Evolutionary conservation across 2,113 vertebrate species (phyloP).

Genomic region (Rissa tridactyla): DNA sequence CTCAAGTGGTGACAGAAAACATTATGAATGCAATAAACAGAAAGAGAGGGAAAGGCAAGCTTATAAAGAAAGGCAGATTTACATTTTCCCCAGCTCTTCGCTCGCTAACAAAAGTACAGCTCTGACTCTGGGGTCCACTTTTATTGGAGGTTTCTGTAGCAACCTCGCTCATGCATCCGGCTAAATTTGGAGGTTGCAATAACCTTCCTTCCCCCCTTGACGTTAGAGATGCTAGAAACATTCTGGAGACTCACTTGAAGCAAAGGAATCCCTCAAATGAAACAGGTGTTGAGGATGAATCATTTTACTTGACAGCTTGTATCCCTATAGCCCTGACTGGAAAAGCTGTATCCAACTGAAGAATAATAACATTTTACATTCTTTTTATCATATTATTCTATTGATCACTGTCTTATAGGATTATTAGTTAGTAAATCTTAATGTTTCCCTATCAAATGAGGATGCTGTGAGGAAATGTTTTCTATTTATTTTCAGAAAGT

Average conservation of each 20-base stretch:
- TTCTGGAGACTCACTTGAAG: background rate
- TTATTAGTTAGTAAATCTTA: background rate
- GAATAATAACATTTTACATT: background rate
- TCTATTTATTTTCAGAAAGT: background rate
- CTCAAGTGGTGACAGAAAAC: background rate
- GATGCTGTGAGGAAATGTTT: background rate
- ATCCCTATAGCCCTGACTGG: background rate
- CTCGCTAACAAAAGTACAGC: background rate
- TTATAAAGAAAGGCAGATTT: background rate
- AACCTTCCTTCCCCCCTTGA: background rate
- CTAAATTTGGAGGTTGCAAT: background rate
- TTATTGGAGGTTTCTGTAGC: background rate
- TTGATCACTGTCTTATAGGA: background rate
- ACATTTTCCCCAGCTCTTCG: background rate
- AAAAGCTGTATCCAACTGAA: background rate
- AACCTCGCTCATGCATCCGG: rapidly evolving
- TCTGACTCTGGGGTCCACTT: background rate
- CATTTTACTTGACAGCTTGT: background rate
- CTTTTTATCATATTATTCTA: background rate
- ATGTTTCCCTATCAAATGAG: background rate
- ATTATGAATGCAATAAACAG: conserved; percentile 1
- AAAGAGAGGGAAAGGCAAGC: background rate
- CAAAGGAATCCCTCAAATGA: conserved; percentile 8
- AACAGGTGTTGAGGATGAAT: conserved; percentile 43
- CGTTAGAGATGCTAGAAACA: background rate